Evolutionary conservation across 2,888 invertebrate species (phyloP), one percentile per base, ranked within the genome.

Genomic region (Ecliptopera silaceata): DNA sequence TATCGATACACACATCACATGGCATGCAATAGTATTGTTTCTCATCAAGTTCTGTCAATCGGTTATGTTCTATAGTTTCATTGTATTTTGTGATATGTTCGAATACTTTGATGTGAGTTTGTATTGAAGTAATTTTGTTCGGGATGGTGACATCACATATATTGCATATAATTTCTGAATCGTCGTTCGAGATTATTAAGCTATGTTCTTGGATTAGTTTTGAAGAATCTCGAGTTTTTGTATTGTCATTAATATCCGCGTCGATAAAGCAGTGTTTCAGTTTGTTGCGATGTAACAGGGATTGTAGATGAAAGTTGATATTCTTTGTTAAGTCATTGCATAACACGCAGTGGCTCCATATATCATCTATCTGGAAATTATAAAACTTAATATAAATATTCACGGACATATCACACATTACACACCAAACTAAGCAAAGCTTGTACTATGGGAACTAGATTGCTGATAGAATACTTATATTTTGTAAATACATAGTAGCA

Each of bases 301-400:
- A 48, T 11, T 62, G 50, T 1, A 64, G 50, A 6, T 70, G 69
- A 34, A 65, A 26, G 6, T 53, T 56, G 0, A 49, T 42, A 29
- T 65, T 60, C 12, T 53, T 57, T 0, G 61, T 61, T 0, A 70
- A 44, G 41, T 60, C 57, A 15, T 71, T 70, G 51, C 73, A 73
- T 4, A 71, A 44, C 1, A 71, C 20, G 42, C 73, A 73, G 32
- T 73, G 71, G 17, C 54, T 59, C 58, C 61, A 61, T 6, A 47
- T 56, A 4, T 61, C 59, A n/a, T 63, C 59, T 2, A 65, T 50
- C 72, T 72, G 61, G 39, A 66, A 45, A 26, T 4, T n/a, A n/a
- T n/a, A n/a, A n/a, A n/a, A n/a, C n/a, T n/a, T n/a, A n/a, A n/a
- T n/a, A n/a, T n/a, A n/a, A n/a, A n/a, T n/a, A n/a, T n/a, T n/a